Percentiles rank a stretch among this genome's conserved stretches.
phyloP scores from a whole-genome alignment of 2,888 invertebrate species.

The Orchesellides sinensis region DNA sequence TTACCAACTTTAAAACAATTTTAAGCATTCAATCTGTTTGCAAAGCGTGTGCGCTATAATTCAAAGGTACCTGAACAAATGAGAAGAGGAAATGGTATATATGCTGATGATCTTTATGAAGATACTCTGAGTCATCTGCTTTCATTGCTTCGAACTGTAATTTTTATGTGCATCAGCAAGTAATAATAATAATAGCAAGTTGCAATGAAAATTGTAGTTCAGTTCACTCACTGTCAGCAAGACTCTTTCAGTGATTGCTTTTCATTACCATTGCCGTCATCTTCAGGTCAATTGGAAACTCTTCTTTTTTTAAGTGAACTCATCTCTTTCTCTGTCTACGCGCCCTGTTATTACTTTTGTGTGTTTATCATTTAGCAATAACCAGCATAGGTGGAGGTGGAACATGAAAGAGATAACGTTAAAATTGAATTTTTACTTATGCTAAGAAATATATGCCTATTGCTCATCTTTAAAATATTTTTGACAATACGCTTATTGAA shows the following conservation, averaged over 20 bases:
- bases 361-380: not conserved
- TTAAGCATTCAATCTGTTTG: not conserved
- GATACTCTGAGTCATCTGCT: conserved; percentile 46
- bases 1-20: not conserved
- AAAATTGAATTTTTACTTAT: no score
- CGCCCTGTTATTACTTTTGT: no score
- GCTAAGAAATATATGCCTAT: no score
- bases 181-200: no score
- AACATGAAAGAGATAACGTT: no score
- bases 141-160: not conserved
- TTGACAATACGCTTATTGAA: not conserved
- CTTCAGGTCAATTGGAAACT: not conserved
- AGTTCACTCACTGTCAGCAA: no score
- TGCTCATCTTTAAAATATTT: not conserved
- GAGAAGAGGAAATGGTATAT: conserved; percentile 29
- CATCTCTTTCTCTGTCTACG: no score
- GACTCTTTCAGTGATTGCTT: not conserved
- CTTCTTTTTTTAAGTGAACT: not conserved
- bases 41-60: not conserved
- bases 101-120: no score
- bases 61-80: conserved; percentile 34
- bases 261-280: not conserved
- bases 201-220: no score
- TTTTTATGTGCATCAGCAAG: not conserved
- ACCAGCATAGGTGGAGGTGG: not conserved